These are phyloP conservation scores for Camponotus vicinus DNA, from an alignment of 1,140 invertebrate species.

Conservation along the genomic window DNA sequence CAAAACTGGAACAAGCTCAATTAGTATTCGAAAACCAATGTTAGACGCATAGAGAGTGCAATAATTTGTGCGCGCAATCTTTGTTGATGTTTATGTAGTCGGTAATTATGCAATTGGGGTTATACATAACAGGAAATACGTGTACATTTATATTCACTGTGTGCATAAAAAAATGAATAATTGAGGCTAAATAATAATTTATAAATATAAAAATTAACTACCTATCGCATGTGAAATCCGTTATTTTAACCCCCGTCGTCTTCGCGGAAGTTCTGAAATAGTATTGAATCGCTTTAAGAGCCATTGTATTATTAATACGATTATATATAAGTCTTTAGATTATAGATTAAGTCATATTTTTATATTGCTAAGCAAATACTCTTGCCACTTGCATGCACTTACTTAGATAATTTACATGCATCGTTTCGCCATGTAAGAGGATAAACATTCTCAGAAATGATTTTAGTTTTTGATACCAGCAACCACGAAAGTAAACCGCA, in stretches of 20 bases:
- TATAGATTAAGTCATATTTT: conserved; percentile 16
- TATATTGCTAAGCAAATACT: conserved; percentile 18
- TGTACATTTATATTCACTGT: no score
- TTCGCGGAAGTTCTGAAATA: conserved; percentile 72
- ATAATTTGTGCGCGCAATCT: not conserved
- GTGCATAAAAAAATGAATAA: not conserved
- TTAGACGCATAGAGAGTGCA: not conserved
- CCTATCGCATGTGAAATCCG: conserved; percentile 85
- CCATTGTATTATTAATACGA: not conserved
- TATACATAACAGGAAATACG: not conserved
- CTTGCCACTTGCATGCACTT: conserved; percentile 54
- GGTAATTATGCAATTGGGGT: not conserved
- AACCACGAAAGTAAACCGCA: conserved; percentile 93
- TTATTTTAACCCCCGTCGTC: conserved; percentile 76
- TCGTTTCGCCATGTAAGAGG: conserved; percentile 88
- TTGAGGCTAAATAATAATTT: not conserved
- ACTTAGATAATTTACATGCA: conserved; percentile 87
- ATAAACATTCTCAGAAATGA: conserved; percentile 89
- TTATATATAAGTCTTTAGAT: not conserved
- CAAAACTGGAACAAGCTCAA: conserved; percentile 86
- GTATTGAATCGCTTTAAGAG: conserved; percentile 7
- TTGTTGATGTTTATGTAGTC: not conserved
- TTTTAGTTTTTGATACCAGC: conserved; percentile 86
- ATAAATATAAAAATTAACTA: conserved; percentile 74
- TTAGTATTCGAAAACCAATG: not conserved